phyloP scores from a whole-genome alignment of 2,113 vertebrate species.

The Tyto alba region DNA sequence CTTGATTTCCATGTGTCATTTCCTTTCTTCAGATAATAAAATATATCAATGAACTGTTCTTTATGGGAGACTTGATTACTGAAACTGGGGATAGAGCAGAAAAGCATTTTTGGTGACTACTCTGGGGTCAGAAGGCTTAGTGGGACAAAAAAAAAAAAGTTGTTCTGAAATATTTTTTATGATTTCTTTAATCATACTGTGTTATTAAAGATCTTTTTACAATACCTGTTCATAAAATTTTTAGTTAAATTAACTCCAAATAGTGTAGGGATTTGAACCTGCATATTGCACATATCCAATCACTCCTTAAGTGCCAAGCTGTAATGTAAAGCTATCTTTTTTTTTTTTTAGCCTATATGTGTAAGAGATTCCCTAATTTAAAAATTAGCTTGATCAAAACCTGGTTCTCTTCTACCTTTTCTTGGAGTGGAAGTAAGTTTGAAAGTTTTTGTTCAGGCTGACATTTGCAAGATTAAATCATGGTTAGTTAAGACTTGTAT shows the following conservation, averaged over 20 bases:
- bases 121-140: neutral
- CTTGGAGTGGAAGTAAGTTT: neutral
- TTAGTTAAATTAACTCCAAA: neutral
- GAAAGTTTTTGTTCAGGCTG: neutral
- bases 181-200: neutral
- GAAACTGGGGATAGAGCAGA: neutral
- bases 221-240: neutral
- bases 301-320: neutral
- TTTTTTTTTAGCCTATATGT: neutral
- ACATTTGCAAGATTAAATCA: neutral
- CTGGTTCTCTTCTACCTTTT: neutral
- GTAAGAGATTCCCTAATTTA: neutral
- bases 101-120: neutral
- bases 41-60: neutral
- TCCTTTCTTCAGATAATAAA: neutral
- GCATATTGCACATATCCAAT: neutral
- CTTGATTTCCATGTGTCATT: neutral
- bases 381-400: neutral
- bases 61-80: neutral
- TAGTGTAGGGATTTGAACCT: neutral
- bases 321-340: neutral
- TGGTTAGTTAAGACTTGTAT: neutral
- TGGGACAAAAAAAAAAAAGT: neutral
- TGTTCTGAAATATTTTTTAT: neutral
- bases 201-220: neutral